Conservation (phyloP, 30 jellyfish, hydroid and myxozoan genomes). For the Aurelia coerulea region DNA sequence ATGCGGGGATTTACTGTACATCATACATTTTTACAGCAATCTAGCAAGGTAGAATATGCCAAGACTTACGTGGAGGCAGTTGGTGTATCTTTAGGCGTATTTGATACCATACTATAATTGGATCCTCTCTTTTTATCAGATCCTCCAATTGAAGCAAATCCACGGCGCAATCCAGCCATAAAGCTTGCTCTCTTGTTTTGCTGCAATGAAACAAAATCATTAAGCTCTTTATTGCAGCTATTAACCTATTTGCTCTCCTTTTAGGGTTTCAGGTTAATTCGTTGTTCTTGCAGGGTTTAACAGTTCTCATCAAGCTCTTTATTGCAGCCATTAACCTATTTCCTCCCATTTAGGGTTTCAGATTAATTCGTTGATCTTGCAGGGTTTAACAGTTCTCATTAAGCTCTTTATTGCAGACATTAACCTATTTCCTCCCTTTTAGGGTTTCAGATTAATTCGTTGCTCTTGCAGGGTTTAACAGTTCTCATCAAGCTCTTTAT, state of each 20-base stretch:
- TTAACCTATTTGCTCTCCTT: neutral
- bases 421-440: neutral
- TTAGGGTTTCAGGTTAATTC: too few species aligned
- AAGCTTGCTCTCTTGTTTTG: slow-evolving; percentile 84
- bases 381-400: too few species aligned
- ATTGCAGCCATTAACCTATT: neutral
- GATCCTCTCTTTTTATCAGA: slow-evolving; percentile 59
- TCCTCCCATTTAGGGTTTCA: neutral
- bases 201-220: neutral
- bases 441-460: too few species aligned
- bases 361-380: neutral
- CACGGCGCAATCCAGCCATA: slow-evolving; percentile 84
- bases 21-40: too few species aligned
- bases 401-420: neutral
- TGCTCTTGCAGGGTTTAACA: neutral
- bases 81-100: slow-evolving; percentile 54
- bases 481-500: too few species aligned
- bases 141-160: slow-evolving; percentile 77
- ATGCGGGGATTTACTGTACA: too few species aligned
- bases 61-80: slow-evolving; percentile 22
- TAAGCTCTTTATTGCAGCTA: neutral
- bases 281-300: neutral
- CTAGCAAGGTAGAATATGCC: too few species aligned
- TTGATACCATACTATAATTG: slow-evolving; percentile 41
- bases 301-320: too few species aligned